Evolutionary conservation across 2,797 vertebrate genomes (phyloP).

Genomic region (Typhlichthys eigenmanni): DNA sequence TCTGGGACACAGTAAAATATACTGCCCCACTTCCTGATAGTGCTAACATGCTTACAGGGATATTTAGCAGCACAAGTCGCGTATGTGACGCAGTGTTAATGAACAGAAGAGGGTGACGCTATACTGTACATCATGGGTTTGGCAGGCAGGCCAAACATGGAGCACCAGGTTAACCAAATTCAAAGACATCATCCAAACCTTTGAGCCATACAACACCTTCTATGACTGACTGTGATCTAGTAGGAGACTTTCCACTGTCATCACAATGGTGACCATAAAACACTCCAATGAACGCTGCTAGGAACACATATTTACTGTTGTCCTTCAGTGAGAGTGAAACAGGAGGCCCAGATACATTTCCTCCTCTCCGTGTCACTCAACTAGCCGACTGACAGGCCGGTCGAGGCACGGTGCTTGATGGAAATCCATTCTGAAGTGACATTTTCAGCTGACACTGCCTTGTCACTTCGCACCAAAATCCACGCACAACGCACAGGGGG

Average conservation of each 20-base stretch:
- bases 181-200: slow-evolving; percentile 33
- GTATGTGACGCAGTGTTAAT: no score
- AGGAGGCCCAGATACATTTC: slow-evolving; percentile 41
- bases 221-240: neutral
- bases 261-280: neutral
- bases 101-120: no score
- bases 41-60: no score
- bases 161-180: neutral
- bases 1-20: no score
- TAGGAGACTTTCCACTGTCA: neutral
- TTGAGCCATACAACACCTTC: slow-evolving; percentile 22
- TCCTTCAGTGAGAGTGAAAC: slow-evolving; percentile 22
- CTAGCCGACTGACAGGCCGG: slow-evolving; percentile 50
- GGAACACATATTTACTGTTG: slow-evolving; percentile 22
- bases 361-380: slow-evolving; percentile 52
- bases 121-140: no score
- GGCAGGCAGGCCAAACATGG: neutral
- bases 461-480: slow-evolving; percentile 75
- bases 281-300: neutral
- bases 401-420: slow-evolving; percentile 71
- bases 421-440: slow-evolving; percentile 82
- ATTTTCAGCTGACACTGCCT: slow-evolving; percentile 75
- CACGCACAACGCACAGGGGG: slow-evolving; percentile 23
- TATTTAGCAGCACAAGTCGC: no score
- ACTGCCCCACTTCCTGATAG: no score